Evolutionary conservation across 2,113 vertebrate genomes (phyloP), one percentile per base, ranked within the genome.

Genomic region (Xiphophorus couchianus): DNA sequence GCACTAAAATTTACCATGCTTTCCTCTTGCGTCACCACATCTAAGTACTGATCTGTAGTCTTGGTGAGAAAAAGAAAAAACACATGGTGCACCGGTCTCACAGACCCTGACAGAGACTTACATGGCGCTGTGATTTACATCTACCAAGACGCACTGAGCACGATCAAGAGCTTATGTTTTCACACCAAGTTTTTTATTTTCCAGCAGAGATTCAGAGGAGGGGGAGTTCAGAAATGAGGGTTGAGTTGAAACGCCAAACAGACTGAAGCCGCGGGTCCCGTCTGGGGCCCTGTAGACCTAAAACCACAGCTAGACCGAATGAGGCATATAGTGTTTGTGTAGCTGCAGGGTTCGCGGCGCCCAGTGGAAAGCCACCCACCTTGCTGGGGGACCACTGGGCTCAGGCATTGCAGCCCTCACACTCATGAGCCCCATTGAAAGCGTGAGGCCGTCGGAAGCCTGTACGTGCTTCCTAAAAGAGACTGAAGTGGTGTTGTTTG

Each of bases 41-140:
- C 89, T 93, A 94, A 95, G 95, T 93, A 92, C 95, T 95, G 90
- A 81, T 94, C 91, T 95, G 94, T 89, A 92, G 92, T 93, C 88
- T 64, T 89, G 71, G 80, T 78, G 91, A 91, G 91, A 92, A 93
- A 82, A 58, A 86, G 85, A 5, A 67, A 84, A 92, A 93, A 91
- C 80, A 68, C 67, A 81, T 88, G 91, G 87, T 30, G 0, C 61
- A 65, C 76, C 73, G 89, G 87, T 87, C 86, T 87, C 81, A 83
- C 5, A 31, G 91, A 89, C 74, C 77, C 82, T 0, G 29, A 86
- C 84, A 70, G 83, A 83, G 83, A 81, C 89, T 86, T 82, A 85
- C 90, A 85, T 92, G 93, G 93, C 92, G 89, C 84, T 90, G 90
- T 94, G 94, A 95, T 95, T 94, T 94, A 86, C 93, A 86, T 90